Evolutionary conservation across 2,113 vertebrate genomes (phyloP), one percentile per base, ranked within the genome.

Genomic region (Malurus cyaneus): DNA sequence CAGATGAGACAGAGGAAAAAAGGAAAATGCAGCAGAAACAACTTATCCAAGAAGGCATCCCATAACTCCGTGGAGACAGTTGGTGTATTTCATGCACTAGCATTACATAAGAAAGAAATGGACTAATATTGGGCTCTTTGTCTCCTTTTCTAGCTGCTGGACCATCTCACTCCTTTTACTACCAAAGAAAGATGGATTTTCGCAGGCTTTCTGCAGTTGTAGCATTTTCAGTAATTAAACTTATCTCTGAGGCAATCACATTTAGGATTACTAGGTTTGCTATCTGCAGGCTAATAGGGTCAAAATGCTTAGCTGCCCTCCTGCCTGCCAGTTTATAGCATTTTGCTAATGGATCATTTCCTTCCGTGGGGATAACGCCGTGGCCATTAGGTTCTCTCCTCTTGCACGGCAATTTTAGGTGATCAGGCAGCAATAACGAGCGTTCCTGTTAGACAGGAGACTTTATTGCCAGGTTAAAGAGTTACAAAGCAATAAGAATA

Each of bases 271-370:
- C 86, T 61, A 20, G 90, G 87, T 88, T 96, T 94, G 53, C 88
- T 88, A 46, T 93, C 89, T 94, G 44, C 81, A 80, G 89, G 81
- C 80, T 94, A 92, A 93, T 94, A 94, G 86, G 93, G 88, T 96
- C 89, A 91, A 91, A 93, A 94, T 80, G 80, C 89, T 95, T 95
- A 95, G 93, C 76, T 92, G 88, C 92, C 92, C 95, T 96, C 85
- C 86, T 93, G 95, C 88, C 86, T 92, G 82, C 56, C 86, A 92
- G 92, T 96, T 96, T 95, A 97, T 83, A 92, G 67, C 88, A 89
- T 85, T 94, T 95, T 94, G 94, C 81, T 96, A 97, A 95, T 96
- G 92, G 94, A 94, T 88, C 79, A 82, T 92, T 96, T 92, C 85
- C 83, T 96, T 94, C 56, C 59, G 9, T 49, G 42, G 67, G 91